A percentile compares a stretch with the other conserved stretches of the same genome.
Conservation (phyloP, 2,888 invertebrate species). For the Deladenus siricidicola region DNA sequence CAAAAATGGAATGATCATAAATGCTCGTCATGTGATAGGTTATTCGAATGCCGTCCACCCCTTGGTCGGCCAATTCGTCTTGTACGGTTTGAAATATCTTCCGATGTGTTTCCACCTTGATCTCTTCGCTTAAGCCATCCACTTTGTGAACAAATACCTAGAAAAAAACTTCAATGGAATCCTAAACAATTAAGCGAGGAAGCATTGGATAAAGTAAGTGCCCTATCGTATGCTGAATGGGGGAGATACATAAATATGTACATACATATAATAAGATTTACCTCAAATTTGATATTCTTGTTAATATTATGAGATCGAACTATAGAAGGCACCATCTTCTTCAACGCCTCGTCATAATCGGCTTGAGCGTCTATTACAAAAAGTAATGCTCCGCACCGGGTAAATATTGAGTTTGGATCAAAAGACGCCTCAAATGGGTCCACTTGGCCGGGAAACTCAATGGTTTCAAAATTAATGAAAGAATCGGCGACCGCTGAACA, state of each 20-base stretch:
- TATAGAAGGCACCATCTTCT: constrained; percentile 82
- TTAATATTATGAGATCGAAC: constrained; percentile 87
- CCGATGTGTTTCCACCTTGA: constrained; percentile 95
- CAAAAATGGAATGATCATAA: constrained; percentile 99
- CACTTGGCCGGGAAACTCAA: constrained; percentile 98
- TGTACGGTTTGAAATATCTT: constrained; percentile 94
- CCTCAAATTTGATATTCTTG: constrained; percentile 90
- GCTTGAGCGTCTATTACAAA: constrained; percentile 88
- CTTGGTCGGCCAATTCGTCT: constrained; percentile 80
- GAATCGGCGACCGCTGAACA: constrained; percentile 78
- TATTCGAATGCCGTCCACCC: constrained; percentile 32
- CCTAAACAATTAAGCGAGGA: not conserved
- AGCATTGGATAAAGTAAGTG: not conserved
- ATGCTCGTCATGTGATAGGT: constrained; percentile 61
- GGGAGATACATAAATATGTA: not conserved
- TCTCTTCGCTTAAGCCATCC: constrained; percentile 95
- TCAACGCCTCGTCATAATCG: constrained; percentile 72
- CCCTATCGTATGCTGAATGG: not conserved
- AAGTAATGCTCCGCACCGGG: constrained; percentile 90
- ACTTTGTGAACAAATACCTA: constrained; percentile 87
- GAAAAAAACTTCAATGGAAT: constrained; percentile 11
- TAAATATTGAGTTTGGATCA: constrained; percentile 90
- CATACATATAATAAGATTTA: constrained; percentile 33
- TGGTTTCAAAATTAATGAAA: constrained; percentile 98
- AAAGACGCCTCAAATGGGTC: constrained; percentile 93